Base-by-base conservation (phyloP, 1,140 invertebrate genomes). In the Ceratoteleas bidentatus region DNA sequence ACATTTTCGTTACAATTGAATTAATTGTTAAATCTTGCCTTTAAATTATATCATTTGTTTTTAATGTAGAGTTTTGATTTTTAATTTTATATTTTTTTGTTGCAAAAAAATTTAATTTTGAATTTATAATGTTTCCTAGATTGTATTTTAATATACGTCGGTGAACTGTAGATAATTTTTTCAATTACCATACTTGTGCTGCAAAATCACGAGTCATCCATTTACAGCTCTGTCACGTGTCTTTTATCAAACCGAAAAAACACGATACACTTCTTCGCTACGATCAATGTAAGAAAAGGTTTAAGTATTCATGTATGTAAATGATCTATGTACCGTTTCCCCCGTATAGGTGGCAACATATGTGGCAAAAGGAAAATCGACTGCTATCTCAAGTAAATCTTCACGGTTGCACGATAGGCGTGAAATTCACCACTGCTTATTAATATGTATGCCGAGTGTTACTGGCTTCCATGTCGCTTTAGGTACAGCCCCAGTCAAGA, bases 341-440 rank as follows among this genome's bases (percentile, higher is more conserved):
- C 62, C 60, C 36, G 54, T 62, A 62, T 68, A 79, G 75, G 66
- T 79, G 75, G 76, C 76, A 79, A 76, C 81, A 83, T 57, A 73
- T 83, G 81, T 83, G 81, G 81, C 66, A 79, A 79, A 79, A 78
- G 82, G 85, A 89, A 87, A 89, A 87, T 85, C 84, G 85, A 84
- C 81, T 86, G 77, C 85, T 88, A 88, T 89, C 88, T 88, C 85
- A 85, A 85, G 81, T 86, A 87, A 89, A 89, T 88, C 88, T 89
- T 88, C 88, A 89, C 88, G 87, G 87, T 86, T 84, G 85, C 85
- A 84, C 86, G 87, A 89, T 88, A 89, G 88, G 88, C 88, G 88
- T 88, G 88, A 89, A 89, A 89, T 88, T 87, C 87, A 85, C 81
- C 87, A 77, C 86, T 79, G 86, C 87, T 88, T 88, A 89, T 89